phyloP scores from a whole-genome alignment of 2,888 invertebrate species.

The Watsonalla cultraria region DNA sequence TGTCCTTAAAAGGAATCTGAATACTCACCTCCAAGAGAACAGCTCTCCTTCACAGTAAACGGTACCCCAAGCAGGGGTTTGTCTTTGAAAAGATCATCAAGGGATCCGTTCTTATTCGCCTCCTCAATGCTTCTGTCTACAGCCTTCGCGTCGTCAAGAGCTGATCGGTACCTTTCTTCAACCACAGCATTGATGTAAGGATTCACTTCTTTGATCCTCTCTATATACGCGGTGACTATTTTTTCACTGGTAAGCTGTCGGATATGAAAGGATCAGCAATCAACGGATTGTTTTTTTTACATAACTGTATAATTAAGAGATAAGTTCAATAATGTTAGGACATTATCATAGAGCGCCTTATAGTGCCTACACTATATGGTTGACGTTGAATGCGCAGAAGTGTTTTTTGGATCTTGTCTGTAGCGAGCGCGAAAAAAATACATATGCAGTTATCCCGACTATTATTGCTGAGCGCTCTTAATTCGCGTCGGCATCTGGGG shows the following conservation, averaged over 20 bases:
- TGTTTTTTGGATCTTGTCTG: too few species aligned
- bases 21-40: constrained; percentile 82
- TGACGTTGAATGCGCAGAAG: too few species aligned
- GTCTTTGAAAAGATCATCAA: constrained; percentile 60
- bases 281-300: too few species aligned
- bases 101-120: constrained; percentile 35
- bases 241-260: constrained; percentile 79
- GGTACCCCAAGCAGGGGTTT: constrained; percentile 89
- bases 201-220: constrained; percentile 82
- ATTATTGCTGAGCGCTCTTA: too few species aligned
- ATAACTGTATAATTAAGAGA: too few species aligned
- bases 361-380: too few species aligned
- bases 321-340: too few species aligned
- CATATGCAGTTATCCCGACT: too few species aligned
- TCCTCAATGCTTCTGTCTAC: constrained; percentile 69
- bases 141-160: constrained; percentile 80
- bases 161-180: constrained; percentile 80
- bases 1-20: neutral
- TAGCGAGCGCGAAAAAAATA: too few species aligned
- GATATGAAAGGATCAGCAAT: constrained; percentile 2
- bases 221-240: constrained; percentile 80
- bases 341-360: too few species aligned
- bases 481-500: too few species aligned
- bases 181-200: constrained; percentile 84
- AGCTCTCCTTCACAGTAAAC: constrained; percentile 89